Percentiles rank a stretch among this genome's conserved stretches.
phyloP scores from a whole-genome alignment of 2,797 vertebrate species.

The Chelon auratus region DNA sequence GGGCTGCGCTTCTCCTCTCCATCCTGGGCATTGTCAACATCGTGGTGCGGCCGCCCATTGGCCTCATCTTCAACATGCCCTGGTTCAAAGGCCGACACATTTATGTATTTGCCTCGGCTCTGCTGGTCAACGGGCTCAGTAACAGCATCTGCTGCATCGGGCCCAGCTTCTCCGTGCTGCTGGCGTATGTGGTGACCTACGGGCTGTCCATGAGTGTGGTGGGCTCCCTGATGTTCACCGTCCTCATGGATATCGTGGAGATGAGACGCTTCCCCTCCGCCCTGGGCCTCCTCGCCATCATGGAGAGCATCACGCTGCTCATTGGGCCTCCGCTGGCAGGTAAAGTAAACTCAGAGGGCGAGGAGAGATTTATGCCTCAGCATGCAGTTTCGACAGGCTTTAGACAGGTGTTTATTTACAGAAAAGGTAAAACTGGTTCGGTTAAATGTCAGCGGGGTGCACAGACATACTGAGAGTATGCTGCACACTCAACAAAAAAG shows the following conservation, averaged over 20 bases:
- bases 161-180: constrained; percentile 82
- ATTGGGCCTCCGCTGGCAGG: constrained; percentile 93
- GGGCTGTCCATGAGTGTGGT: constrained; percentile 92
- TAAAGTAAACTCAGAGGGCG: constrained; percentile 52
- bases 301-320: constrained; percentile 91
- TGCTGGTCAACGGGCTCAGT: constrained; percentile 90
- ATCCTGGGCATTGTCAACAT: constrained; percentile 93
- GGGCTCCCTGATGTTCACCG: constrained; percentile 92
- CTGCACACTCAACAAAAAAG: background rate
- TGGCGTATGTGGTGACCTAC: constrained; percentile 86
- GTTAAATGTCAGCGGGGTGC: no score
- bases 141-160: constrained; percentile 89
- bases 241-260: constrained; percentile 95
- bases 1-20: constrained; percentile 90
- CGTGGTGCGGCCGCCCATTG: constrained; percentile 87
- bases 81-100: constrained; percentile 86
- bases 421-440: no score
- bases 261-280: constrained; percentile 93
- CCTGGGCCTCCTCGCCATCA: constrained; percentile 91
- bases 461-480: no score
- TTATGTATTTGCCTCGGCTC: constrained; percentile 87
- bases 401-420: no score
- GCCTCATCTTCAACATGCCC: constrained; percentile 84
- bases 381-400: no score
- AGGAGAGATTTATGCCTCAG: background rate